These are phyloP conservation scores for Rhingia rostrata DNA, from an alignment of 2,888 invertebrate species.

Conservation along the genomic window DNA sequence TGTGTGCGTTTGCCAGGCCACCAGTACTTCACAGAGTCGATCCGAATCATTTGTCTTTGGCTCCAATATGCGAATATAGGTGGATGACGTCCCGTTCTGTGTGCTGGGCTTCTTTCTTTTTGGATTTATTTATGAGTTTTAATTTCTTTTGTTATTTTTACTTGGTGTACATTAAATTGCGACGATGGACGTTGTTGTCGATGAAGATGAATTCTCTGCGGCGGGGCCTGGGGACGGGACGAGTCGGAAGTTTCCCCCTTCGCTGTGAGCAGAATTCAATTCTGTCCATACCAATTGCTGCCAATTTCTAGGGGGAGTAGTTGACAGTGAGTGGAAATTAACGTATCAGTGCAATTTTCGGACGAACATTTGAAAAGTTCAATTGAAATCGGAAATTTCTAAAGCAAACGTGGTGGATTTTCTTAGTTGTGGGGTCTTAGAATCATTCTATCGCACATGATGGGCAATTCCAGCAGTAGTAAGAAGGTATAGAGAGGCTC, in stretches of 20 bases:
- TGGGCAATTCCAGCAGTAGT: slow-evolving; percentile 59
- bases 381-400: slow-evolving; percentile 14
- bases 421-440: neutral
- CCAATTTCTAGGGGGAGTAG: slow-evolving; percentile 47
- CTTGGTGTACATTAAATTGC: slow-evolving; percentile 56
- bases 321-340: slow-evolving; percentile 61
- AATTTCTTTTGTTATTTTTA: slow-evolving; percentile 68
- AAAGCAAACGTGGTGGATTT: neutral
- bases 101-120: slow-evolving; percentile 52
- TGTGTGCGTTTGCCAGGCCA: neutral
- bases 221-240: slow-evolving; percentile 7
- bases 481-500: slow-evolving; percentile 36
- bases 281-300: slow-evolving; percentile 48
- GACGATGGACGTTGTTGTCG: slow-evolving; percentile 54
- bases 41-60: slow-evolving; percentile 63
- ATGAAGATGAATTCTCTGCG: slow-evolving; percentile 39
- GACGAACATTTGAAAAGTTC: slow-evolving; percentile 24
- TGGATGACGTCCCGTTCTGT: slow-evolving; percentile 69
- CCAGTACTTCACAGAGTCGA: slow-evolving; percentile 20
- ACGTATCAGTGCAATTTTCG: slow-evolving; percentile 52
- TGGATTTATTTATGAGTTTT: slow-evolving; percentile 64
- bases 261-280: slow-evolving; percentile 52
- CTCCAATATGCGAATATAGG: slow-evolving; percentile 68
- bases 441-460: slow-evolving; percentile 1
- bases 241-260: slow-evolving; percentile 52